A percentile compares a stretch with the other conserved stretches of the same genome.
These are phyloP conservation scores for Drosophila pseudoananassae DNA, from an alignment of 1,140 invertebrate genomes.

Conservation along the genomic window DNA sequence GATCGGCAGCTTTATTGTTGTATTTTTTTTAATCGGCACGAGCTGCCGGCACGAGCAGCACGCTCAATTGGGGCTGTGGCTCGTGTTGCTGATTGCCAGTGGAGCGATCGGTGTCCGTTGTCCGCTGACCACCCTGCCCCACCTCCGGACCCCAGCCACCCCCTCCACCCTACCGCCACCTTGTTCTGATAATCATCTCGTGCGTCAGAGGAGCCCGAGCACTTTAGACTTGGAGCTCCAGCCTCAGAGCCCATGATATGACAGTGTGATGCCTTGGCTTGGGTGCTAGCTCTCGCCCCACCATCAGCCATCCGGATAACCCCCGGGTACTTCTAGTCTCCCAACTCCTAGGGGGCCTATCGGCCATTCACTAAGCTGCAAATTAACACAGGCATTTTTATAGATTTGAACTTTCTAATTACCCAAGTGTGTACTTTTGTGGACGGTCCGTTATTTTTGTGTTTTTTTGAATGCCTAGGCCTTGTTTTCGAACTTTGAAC, in stretches of 20 bases:
- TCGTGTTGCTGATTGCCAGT: conserved; percentile 68
- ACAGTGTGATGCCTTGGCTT: conserved; percentile 13
- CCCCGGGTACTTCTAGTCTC: background rate
- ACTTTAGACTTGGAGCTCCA: conserved; percentile 54
- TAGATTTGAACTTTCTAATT: conserved; percentile 51
- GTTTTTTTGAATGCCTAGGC: conserved; percentile 17
- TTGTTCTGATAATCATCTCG: conserved; percentile 74
- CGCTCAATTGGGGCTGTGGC: conserved; percentile 74
- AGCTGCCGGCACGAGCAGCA: conserved; percentile 68
- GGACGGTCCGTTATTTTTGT: conserved; percentile 13
- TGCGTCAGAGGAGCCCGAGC: conserved; percentile 69
- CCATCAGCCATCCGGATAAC: conserved; percentile 1
- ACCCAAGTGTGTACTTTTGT: conserved; percentile 10
- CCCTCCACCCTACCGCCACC: background rate
- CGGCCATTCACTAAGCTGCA: conserved; percentile 32
- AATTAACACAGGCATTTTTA: conserved; percentile 45
- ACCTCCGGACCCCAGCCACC: conserved; percentile 1
- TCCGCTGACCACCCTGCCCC: conserved; percentile 14
- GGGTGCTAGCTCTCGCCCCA: conserved; percentile 14
- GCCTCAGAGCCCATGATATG: conserved; percentile 29
- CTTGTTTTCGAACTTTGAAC: conserved; percentile 21
- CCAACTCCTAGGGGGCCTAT: conserved; percentile 1
- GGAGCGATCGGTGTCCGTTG: conserved; percentile 23
- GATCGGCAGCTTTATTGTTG: conserved; percentile 21
- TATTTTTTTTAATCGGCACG: conserved; percentile 48